Percentiles rank a stretch among this genome's conserved stretches.
Evolutionary conservation across 2,113 vertebrate genomes (phyloP).

Genomic region (Arvicanthis niloticus): DNA sequence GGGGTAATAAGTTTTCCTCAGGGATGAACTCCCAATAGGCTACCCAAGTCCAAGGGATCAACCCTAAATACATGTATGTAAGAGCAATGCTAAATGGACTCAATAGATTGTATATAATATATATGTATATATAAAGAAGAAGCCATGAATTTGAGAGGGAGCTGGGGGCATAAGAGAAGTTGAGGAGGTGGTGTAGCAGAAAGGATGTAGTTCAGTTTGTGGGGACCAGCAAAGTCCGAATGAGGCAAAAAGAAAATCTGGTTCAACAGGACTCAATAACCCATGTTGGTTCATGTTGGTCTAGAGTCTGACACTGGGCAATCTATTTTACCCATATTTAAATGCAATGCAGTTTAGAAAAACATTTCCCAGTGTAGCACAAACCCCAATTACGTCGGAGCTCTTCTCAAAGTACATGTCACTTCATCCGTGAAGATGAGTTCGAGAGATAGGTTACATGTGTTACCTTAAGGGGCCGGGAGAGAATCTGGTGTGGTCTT

Average conservation of each 20-base stretch:
- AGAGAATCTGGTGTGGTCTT: not conserved
- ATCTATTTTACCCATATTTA: not conserved
- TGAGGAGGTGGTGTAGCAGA: not conserved
- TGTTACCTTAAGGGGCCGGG: not conserved
- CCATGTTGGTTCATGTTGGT: not conserved
- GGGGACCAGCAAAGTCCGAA: fast-evolving
- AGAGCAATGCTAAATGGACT: not conserved
- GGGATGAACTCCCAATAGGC: not conserved
- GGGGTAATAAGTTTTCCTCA: not conserved
- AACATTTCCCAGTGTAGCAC: not conserved
- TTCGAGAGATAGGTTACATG: not conserved
- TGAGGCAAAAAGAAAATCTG: not conserved
- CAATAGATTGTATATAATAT: not conserved
- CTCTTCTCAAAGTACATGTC: not conserved
- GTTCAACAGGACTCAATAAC: not conserved
- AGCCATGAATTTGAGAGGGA: not conserved
- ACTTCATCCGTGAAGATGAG: not conserved
- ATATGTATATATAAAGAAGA: not conserved
- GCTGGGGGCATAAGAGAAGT: not conserved
- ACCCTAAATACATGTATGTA: not conserved
- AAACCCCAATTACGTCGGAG: not conserved
- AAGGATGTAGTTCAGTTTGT: not conserved
- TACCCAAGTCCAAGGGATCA: not conserved
- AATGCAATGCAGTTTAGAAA: not conserved
- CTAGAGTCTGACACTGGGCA: not conserved